phyloP scores from a whole-genome alignment of 2,888 invertebrate genomes.

The Nephrotoma appendiculata region DNA sequence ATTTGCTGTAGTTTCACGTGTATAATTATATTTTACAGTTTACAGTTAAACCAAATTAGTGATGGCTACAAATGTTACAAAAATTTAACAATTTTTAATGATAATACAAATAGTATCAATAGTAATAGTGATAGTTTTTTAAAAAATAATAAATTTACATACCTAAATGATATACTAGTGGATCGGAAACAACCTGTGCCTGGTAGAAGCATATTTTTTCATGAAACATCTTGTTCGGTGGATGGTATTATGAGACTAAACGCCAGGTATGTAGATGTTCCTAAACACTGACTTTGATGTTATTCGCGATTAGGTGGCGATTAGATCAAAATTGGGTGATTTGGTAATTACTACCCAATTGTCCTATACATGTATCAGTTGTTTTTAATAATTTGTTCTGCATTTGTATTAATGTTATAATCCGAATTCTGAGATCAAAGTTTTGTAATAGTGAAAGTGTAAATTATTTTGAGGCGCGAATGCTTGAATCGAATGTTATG shows the following conservation, averaged over 20 bases:
- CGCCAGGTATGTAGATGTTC: conserved; percentile 10
- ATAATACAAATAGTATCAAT: background rate
- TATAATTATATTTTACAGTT: background rate
- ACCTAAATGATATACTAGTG: background rate
- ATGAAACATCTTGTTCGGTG: conserved; percentile 27
- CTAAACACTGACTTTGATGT: background rate
- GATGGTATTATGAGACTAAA: conserved; percentile 14
- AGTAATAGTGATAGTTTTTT: background rate
- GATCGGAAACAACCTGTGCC: conserved; percentile 17
- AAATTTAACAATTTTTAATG: background rate
- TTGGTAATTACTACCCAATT: no score
- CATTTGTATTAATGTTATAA: no score
- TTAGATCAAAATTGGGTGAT: no score
- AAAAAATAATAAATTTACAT: background rate
- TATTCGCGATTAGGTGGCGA: background rate
- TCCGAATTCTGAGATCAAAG: no score
- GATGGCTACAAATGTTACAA: background rate
- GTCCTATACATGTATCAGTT: no score
- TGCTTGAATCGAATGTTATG: no score
- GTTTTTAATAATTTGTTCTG: no score
- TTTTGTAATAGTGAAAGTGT: no score
- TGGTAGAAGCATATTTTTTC: conserved; percentile 28
- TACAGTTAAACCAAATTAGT: background rate
- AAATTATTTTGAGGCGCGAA: no score
- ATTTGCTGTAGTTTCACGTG: background rate